phyloP scores from a whole-genome alignment of 2,113 vertebrate species.

The Sialia sialis region DNA sequence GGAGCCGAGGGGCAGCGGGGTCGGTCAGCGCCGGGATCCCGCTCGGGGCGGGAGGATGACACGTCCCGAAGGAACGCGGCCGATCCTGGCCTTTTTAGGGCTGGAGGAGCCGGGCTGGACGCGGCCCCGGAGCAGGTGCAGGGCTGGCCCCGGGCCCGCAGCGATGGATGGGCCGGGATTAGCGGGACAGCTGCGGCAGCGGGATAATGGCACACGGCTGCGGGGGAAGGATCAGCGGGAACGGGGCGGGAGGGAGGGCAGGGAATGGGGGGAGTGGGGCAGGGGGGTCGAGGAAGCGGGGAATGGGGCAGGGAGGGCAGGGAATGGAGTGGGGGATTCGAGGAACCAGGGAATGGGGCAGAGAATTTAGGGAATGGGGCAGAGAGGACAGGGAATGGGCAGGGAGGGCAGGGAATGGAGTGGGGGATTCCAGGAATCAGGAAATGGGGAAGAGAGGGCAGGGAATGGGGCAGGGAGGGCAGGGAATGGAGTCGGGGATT shows the following conservation, averaged over 20 bases:
- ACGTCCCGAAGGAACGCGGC: not conserved
- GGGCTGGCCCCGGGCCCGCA: not conserved
- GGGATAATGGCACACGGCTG: not conserved
- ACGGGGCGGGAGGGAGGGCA: no score
- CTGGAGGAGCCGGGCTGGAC: not conserved
- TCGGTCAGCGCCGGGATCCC: not conserved
- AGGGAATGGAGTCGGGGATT: no score
- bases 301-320: not conserved
- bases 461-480: not conserved
- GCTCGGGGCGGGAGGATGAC: not conserved
- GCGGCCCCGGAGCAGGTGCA: not conserved
- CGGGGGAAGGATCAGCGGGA: no score
- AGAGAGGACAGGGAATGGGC: not conserved
- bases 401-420: not conserved
- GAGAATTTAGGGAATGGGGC: no score
- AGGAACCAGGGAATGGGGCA: no score
- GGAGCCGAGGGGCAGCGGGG: not conserved
- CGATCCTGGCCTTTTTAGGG: not conserved
- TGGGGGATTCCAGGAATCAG: not conserved
- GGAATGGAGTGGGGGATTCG: no score
- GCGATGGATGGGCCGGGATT: not conserved
- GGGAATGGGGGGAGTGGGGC: not conserved
- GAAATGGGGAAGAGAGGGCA: not conserved
- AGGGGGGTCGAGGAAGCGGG: no score
- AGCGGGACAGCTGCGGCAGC: not conserved